These are phyloP conservation scores for Hydractinia echinata DNA, from an alignment of 30 jellyfish, hydroid and myxozoan genomes.

Conservation along the genomic window DNA sequence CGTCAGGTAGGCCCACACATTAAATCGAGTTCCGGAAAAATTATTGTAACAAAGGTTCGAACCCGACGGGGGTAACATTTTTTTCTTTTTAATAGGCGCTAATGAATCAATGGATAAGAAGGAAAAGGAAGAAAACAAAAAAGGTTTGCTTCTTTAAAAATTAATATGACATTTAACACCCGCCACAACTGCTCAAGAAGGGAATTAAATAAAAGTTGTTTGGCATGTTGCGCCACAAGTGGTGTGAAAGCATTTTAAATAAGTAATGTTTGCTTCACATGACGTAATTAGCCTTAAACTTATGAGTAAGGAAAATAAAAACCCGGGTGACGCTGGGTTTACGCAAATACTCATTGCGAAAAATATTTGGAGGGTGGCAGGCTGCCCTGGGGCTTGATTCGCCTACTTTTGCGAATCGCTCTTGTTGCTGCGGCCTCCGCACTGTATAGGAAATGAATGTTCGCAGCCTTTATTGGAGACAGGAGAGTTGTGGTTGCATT, in stretches of 20 bases:
- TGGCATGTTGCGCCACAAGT: neutral
- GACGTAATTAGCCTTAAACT: constrained; percentile 31
- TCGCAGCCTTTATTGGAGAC: neutral
- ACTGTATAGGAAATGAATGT: neutral
- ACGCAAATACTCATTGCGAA: constrained; percentile 20
- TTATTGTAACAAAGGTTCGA: too few relatives aligned
- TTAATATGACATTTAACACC: too few relatives aligned
- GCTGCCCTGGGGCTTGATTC: constrained; percentile 50
- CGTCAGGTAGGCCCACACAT: too few relatives aligned
- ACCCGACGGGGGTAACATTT: too few relatives aligned
- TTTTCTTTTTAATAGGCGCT: too few relatives aligned
- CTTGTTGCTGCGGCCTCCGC: constrained; percentile 49
- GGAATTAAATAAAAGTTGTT: too few relatives aligned
- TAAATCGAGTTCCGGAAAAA: too few relatives aligned
- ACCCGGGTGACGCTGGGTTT: constrained; percentile 56
- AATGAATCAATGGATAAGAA: too few relatives aligned
- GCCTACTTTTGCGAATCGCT: constrained; percentile 52
- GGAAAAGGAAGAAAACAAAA: too few relatives aligned
- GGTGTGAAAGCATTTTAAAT: neutral
- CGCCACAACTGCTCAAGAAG: too few relatives aligned
- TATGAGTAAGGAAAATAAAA: constrained; percentile 48
- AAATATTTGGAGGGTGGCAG: constrained; percentile 38
- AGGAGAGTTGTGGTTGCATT: too few relatives aligned
- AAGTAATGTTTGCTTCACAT: neutral
- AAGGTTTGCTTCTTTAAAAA: too few relatives aligned